phyloP scores from a whole-genome alignment of 1,140 invertebrate genomes.

The Augochlora pura region DNA sequence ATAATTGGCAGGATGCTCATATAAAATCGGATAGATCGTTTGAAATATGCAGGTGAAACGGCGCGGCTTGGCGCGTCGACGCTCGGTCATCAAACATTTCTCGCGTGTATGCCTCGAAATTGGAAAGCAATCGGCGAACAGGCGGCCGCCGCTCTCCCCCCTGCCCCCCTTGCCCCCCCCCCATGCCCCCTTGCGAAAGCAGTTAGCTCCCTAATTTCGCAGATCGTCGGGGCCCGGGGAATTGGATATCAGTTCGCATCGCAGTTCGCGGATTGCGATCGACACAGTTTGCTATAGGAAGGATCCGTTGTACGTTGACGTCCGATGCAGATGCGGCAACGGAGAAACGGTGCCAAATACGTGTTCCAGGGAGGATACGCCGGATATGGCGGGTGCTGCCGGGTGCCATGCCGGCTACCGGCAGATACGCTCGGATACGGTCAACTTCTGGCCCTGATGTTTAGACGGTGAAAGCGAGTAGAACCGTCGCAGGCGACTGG shows the following conservation, averaged over 20 bases:
- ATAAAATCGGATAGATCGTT: background rate
- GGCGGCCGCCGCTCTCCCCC: too few species aligned
- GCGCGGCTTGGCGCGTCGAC: background rate
- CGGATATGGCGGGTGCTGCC: constrained; percentile 42
- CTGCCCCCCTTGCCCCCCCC: background rate
- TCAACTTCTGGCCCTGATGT: constrained; percentile 75
- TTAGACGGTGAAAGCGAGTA: constrained; percentile 63
- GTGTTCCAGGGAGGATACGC: constrained; percentile 37
- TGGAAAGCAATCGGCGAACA: constrained; percentile 16
- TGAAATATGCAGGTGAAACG: background rate
- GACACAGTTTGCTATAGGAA: constrained; percentile 36
- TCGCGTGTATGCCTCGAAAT: background rate
- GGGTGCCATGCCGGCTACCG: constrained; percentile 27
- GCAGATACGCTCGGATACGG: constrained; percentile 37
- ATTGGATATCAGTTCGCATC: constrained; percentile 45
- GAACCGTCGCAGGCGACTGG: constrained; percentile 61
- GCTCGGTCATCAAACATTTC: constrained; percentile 12
- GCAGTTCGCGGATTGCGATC: constrained; percentile 43
- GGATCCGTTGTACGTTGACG: constrained; percentile 48
- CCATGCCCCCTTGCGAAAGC: constrained; percentile 15
- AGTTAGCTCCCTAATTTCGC: constrained; percentile 51
- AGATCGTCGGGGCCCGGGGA: constrained; percentile 37
- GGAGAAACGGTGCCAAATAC: constrained; percentile 63
- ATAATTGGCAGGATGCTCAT: too few species aligned
- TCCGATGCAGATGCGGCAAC: constrained; percentile 64